Evolutionary conservation across 2,113 vertebrate genomes (phyloP).

Genomic region (Solenodon paradoxus): DNA sequence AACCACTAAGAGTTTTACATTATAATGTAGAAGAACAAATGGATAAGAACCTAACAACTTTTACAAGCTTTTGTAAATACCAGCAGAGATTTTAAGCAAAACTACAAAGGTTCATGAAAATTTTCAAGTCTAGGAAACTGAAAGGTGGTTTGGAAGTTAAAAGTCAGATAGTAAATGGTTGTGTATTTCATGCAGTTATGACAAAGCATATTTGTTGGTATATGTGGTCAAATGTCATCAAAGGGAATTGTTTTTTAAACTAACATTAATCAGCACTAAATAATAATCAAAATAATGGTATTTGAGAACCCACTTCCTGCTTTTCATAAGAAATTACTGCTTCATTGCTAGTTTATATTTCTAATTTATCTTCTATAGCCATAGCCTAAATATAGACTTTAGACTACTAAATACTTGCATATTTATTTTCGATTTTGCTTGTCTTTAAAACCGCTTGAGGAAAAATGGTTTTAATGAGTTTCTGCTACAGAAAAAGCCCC

Average conservation of each 20-base stretch:
- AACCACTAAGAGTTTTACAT: background rate
- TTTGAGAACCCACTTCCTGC: constrained; percentile 54
- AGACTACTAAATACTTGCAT: constrained; percentile 73
- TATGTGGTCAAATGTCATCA: constrained; percentile 38
- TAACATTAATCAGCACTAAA: constrained; percentile 24
- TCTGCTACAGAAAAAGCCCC: constrained; percentile 61
- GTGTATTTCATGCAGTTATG: constrained; percentile 22
- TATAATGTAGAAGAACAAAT: background rate
- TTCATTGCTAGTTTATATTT: constrained; percentile 66
- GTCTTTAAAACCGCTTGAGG: constrained; percentile 61
- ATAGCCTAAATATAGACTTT: constrained; percentile 58
- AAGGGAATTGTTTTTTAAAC: background rate
- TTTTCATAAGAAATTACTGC: constrained; percentile 45
- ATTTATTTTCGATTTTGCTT: constrained; percentile 74
- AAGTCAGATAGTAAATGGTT: background rate
- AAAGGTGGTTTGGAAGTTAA: constrained; percentile 7
- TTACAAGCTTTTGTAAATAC: constrained; percentile 36
- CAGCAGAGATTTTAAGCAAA: background rate
- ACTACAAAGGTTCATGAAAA: constrained; percentile 10
- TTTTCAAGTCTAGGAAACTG: background rate
- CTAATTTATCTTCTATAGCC: constrained; percentile 60
- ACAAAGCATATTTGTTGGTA: constrained; percentile 28
- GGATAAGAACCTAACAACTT: background rate
- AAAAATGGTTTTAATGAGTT: constrained; percentile 74
- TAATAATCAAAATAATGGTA: constrained; percentile 41